These are phyloP conservation scores for Thamnaconus septentrionalis DNA, from an alignment of 2,113 vertebrate genomes.

Conservation along the genomic window DNA sequence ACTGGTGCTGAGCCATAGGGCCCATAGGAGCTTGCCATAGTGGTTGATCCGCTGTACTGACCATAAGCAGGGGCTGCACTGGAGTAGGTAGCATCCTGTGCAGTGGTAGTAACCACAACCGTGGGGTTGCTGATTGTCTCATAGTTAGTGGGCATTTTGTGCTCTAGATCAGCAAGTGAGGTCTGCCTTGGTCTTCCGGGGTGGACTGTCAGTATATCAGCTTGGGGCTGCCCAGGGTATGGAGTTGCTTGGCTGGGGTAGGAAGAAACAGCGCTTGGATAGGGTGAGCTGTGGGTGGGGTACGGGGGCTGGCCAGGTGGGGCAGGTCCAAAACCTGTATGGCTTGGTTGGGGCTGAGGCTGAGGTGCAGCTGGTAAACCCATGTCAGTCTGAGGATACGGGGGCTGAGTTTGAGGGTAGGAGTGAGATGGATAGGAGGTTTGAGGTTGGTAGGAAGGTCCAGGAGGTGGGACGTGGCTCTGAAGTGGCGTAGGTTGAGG, in stretches of 20 bases:
- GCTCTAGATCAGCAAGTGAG: constrained; percentile 91
- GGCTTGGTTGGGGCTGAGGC: constrained; percentile 75
- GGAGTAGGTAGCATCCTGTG: constrained; percentile 78
- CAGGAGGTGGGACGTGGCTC: constrained; percentile 75
- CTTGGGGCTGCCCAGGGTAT: constrained; percentile 78
- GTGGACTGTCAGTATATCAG: constrained; percentile 79
- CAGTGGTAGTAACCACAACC: constrained; percentile 79
- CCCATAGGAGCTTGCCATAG: constrained; percentile 73
- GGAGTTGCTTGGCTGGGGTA: constrained; percentile 80
- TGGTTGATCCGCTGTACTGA: constrained; percentile 70
- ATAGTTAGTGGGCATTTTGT: constrained; percentile 94
- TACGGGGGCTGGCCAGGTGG: constrained; percentile 80
- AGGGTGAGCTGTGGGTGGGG: constrained; percentile 82
- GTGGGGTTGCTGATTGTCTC: constrained; percentile 86
- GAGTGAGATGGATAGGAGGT: constrained; percentile 80
- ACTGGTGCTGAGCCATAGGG: constrained; percentile 71
- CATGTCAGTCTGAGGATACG: constrained; percentile 84
- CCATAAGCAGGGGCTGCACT: constrained; percentile 70
- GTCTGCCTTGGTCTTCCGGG: constrained; percentile 90
- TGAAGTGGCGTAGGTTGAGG: constrained; percentile 85
- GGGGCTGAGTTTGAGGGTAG: constrained; percentile 78
- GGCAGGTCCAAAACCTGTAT: constrained; percentile 82
- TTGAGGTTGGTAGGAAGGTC: constrained; percentile 81
- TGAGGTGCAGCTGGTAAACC: constrained; percentile 75
- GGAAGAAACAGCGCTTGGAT: constrained; percentile 77